Percentiles rank a stretch among this genome's conserved stretches.
Conservation (phyloP, 2,113 vertebrate genomes). For the Sisor rabdophorus region DNA sequence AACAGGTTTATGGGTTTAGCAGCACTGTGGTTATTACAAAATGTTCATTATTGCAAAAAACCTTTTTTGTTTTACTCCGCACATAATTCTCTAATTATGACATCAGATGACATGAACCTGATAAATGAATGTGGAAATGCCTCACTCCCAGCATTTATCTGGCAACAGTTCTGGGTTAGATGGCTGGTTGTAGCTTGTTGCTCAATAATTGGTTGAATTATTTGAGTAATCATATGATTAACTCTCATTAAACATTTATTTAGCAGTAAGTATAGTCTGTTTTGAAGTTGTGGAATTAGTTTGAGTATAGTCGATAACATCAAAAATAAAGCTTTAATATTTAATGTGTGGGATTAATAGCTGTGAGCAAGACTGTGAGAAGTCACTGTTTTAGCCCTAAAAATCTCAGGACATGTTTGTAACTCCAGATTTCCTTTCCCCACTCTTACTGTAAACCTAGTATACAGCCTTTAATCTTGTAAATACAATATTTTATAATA, state of each 20-base stretch:
- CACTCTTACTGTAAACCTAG: neutral
- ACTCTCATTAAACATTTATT: slow-evolving; percentile 39
- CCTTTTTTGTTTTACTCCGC: neutral
- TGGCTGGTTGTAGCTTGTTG: slow-evolving; percentile 32
- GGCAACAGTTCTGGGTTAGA: neutral
- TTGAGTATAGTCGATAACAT: slow-evolving; percentile 20
- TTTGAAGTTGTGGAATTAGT: slow-evolving; percentile 29
- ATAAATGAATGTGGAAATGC: slow-evolving; percentile 5
- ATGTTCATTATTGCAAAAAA: neutral
- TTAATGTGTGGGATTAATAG: slow-evolving; percentile 11
- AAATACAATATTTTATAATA: neutral
- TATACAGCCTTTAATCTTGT: neutral
- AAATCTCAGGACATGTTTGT: neutral
- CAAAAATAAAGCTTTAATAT: slow-evolving; percentile 19
- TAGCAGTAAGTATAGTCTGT: slow-evolving; percentile 8
- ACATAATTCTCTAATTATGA: neutral
- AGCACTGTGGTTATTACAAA: neutral
- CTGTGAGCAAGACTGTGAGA: neutral
- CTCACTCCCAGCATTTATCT: slow-evolving; percentile 10
- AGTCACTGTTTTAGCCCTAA: neutral
- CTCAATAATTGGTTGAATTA: slow-evolving; percentile 35
- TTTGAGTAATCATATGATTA: slow-evolving; percentile 44
- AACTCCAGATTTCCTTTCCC: neutral
- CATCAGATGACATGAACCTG: neutral
- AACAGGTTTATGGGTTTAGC: neutral